A percentile compares a stretch with the other conserved stretches of the same genome.
Conservation (phyloP, 37 sponge, comb jelly and placozoan genomes). For the Lycopodina hypogea region DNA sequence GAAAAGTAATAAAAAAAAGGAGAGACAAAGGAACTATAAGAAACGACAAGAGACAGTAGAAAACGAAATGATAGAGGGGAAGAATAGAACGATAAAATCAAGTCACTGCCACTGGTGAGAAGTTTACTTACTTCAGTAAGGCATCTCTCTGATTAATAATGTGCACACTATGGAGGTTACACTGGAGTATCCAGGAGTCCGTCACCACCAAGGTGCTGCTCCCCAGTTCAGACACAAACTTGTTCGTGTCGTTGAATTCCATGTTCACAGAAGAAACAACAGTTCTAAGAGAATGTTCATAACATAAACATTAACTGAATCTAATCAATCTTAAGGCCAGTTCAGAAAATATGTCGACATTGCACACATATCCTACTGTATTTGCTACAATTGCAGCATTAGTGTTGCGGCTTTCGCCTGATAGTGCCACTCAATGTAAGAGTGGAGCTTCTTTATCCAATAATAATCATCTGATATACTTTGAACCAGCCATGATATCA, state of each 20-base stretch:
- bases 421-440: no score
- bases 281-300: slow-evolving; percentile 15
- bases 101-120: background rate
- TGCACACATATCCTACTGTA: no score
- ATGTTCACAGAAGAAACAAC: slow-evolving; percentile 60
- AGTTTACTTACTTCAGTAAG: slow-evolving; percentile 44
- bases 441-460: no score
- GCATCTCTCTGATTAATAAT: slow-evolving; percentile 56
- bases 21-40: background rate
- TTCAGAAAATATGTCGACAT: no score
- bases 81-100: no score
- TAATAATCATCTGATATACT: no score
- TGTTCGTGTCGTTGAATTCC: slow-evolving; percentile 76
- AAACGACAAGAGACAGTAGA: no score
- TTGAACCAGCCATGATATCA: no score
- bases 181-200: slow-evolving; percentile 82
- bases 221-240: slow-evolving; percentile 68
- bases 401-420: no score
- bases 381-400: no score
- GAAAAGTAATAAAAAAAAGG: background rate
- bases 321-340: background rate
- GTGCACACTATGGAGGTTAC: slow-evolving; percentile 48
- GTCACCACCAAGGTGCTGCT: slow-evolving; percentile 75
- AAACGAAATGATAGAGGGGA: no score
- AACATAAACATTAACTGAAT: background rate